A percentile compares a stretch with the other conserved stretches of the same genome.
Evolutionary conservation across 2,113 vertebrate genomes (phyloP).

Genomic region (Emberiza fucata): DNA sequence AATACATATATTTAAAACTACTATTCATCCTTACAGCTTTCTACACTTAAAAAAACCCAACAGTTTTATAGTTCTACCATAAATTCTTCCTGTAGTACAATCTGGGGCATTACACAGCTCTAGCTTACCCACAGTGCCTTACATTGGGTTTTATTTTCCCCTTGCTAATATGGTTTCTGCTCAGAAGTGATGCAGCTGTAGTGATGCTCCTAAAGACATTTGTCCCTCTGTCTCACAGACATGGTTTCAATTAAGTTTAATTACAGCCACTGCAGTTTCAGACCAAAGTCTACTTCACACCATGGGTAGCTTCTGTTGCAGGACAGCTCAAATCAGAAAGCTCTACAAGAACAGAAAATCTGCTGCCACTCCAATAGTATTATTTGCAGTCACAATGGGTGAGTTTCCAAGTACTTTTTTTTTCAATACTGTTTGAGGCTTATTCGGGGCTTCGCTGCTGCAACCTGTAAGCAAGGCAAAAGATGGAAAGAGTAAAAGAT

Average conservation of each 20-base stretch:
- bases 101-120: background rate
- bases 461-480: slow-evolving; percentile 31
- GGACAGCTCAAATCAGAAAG: slow-evolving; percentile 24
- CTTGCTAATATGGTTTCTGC: background rate
- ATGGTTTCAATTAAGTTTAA: slow-evolving; percentile 50
- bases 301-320: background rate
- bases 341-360: background rate
- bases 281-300: slow-evolving; percentile 45
- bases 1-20: background rate
- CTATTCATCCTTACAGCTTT: background rate
- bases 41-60: background rate
- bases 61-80: background rate
- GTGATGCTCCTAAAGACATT: slow-evolving; percentile 34
- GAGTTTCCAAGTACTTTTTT: background rate
- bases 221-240: slow-evolving; percentile 27
- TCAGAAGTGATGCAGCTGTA: slow-evolving; percentile 1
- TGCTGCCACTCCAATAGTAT: background rate
- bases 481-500: background rate
- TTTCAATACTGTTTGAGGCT: background rate
- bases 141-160: background rate
- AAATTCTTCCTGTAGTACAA: background rate
- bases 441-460: background rate
- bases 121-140: background rate
- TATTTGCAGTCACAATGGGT: background rate
- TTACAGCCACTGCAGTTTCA: slow-evolving; percentile 30